Evolutionary conservation across 2,888 invertebrate species (phyloP).

Genomic region (Eilema caniola): DNA sequence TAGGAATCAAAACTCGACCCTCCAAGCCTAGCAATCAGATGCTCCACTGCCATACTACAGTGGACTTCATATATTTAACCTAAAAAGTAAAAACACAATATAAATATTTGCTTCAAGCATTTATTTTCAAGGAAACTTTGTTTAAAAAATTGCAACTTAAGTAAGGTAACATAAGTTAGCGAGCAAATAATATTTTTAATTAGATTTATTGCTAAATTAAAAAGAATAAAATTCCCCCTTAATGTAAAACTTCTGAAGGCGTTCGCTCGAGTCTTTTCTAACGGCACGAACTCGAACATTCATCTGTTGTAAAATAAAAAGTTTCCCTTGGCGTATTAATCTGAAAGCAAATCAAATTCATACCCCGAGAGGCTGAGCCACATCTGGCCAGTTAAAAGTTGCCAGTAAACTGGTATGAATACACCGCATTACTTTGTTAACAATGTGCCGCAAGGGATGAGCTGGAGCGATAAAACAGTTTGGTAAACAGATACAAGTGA

Average conservation of each 20-base stretch:
- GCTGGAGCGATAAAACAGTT: slow-evolving; percentile 32
- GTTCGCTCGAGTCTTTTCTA: slow-evolving; percentile 41
- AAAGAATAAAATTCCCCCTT: slow-evolving; percentile 44
- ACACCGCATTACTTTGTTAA: slow-evolving; percentile 79
- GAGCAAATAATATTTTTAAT: slow-evolving; percentile 48
- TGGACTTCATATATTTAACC: background rate
- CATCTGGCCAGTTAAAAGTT: slow-evolving; percentile 86
- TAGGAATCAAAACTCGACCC: background rate
- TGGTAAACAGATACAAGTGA: background rate
- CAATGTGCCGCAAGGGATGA: slow-evolving; percentile 50
- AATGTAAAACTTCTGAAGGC: slow-evolving; percentile 47
- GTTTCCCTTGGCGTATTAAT: slow-evolving; percentile 72
- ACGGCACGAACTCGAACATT: slow-evolving; percentile 49
- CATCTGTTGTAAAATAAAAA: slow-evolving; percentile 61
- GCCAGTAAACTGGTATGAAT: slow-evolving; percentile 79
- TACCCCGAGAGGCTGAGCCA: slow-evolving; percentile 71
- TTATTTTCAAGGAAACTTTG: slow-evolving; percentile 16
- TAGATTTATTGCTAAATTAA: slow-evolving; percentile 54
- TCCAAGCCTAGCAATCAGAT: background rate
- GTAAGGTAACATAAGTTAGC: slow-evolving; percentile 41
- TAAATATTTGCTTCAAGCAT: background rate
- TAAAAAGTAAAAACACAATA: background rate
- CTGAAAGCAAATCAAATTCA: slow-evolving; percentile 82
- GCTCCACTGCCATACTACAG: background rate
- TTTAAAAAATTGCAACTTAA: slow-evolving; percentile 36